phyloP scores from a whole-genome alignment of 2,113 vertebrate genomes.

The Neolamprologus caudopunctatus region DNA sequence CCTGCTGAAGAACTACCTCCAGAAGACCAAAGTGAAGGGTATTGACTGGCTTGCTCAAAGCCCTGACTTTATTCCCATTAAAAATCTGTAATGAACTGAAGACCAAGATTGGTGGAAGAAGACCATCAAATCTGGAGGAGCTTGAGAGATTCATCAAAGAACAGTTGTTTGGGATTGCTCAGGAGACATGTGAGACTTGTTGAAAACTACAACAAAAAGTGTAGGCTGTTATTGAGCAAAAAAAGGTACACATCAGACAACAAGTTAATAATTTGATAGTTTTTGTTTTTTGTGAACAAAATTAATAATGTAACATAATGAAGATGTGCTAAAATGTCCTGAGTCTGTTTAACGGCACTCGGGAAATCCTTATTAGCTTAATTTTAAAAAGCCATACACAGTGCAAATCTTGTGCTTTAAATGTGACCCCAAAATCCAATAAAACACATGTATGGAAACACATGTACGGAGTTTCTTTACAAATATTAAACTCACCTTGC shows the following conservation, averaged over 20 bases:
- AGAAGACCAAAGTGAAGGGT: neutral
- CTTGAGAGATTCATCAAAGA: neutral
- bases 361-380: neutral
- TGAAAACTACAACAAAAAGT: neutral
- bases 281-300: neutral
- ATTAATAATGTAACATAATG: neutral
- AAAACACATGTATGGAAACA: neutral
- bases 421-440: neutral
- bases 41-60: neutral
- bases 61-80: neutral
- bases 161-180: neutral
- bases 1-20: neutral
- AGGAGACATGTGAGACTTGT: neutral
- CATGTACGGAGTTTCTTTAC: neutral
- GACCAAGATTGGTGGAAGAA: neutral
- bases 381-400: neutral
- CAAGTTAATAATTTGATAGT: neutral
- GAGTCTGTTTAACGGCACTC: neutral
- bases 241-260: neutral
- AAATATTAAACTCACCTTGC: constrained; percentile 63
- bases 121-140: neutral
- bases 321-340: neutral
- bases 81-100: neutral
- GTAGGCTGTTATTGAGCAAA: neutral
- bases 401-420: neutral